These are phyloP conservation scores for Epicampocera succincta DNA, from an alignment of 2,888 invertebrate genomes.

Conservation along the genomic window DNA sequence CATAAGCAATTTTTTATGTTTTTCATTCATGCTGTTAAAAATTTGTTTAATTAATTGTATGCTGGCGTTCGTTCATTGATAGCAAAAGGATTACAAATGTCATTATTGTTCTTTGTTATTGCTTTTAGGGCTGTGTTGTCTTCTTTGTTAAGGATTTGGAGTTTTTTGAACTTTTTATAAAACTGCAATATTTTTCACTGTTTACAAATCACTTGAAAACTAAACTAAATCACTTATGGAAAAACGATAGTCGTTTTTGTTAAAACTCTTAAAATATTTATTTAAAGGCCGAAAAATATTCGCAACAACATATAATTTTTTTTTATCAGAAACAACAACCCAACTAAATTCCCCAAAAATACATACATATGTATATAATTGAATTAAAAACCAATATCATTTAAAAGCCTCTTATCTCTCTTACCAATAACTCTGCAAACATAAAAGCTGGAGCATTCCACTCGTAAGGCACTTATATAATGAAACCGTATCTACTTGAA, in stretches of 20 bases:
- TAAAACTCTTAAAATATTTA: too few relatives aligned
- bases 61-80: slow-evolving; percentile 16
- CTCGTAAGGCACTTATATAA: slow-evolving; percentile 56
- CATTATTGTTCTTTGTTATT: slow-evolving; percentile 25
- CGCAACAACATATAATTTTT: too few relatives aligned
- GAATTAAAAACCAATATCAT: slow-evolving; percentile 55
- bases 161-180: too few relatives aligned
- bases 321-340: background rate
- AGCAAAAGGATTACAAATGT: slow-evolving; percentile 49
- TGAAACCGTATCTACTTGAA: slow-evolving; percentile 38
- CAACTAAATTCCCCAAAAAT: background rate
- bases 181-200: too few relatives aligned
- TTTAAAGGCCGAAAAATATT: too few relatives aligned
- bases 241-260: too few relatives aligned
- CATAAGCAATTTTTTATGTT: too few relatives aligned
- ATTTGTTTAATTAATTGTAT: slow-evolving; percentile 56
- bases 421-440: slow-evolving; percentile 12
- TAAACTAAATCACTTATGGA: too few relatives aligned
- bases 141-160: too few relatives aligned
- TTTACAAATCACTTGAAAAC: background rate
- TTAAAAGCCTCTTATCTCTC: slow-evolving; percentile 34
- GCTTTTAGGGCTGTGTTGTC: background rate
- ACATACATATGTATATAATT: slow-evolving; percentile 13
- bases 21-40: background rate
- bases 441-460: background rate